Evolutionary conservation across 1,140 invertebrate genomes (phyloP).

Genomic region (Bicyclus anynana): DNA sequence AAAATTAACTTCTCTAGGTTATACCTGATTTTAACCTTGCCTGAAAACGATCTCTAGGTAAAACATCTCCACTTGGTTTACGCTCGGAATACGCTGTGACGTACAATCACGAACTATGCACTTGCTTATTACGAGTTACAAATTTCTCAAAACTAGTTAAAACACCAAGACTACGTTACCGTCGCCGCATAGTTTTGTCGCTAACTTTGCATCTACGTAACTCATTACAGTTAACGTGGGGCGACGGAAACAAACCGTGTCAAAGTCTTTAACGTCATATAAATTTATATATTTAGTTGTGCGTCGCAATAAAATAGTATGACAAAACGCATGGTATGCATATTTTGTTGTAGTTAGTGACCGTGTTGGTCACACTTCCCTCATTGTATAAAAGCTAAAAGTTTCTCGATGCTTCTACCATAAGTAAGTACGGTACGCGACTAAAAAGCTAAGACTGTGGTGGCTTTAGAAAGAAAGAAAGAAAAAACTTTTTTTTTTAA

Average conservation of each 20-base stretch:
- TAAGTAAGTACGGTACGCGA: too few species aligned
- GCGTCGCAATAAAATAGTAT: not conserved
- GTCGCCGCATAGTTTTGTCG: constrained; percentile 22
- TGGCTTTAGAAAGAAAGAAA: too few species aligned
- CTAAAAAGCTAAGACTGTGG: too few species aligned
- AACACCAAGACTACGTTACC: constrained; percentile 12
- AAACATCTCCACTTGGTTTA: too few species aligned
- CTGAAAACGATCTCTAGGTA: too few species aligned
- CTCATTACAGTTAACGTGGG: constrained; percentile 6
- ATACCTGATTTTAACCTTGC: too few species aligned
- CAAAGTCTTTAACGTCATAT: not conserved
- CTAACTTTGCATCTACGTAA: not conserved
- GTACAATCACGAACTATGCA: constrained; percentile 23
- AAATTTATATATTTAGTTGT: not conserved
- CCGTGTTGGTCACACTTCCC: too few species aligned
- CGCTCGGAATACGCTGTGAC: constrained; percentile 7
- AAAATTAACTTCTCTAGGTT: too few species aligned
- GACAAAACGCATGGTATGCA: not conserved
- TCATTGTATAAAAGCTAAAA: too few species aligned
- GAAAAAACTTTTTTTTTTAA: too few species aligned
- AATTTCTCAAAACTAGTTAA: constrained; percentile 43
- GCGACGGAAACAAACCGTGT: not conserved
- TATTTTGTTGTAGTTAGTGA: too few species aligned
- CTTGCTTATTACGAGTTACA: constrained; percentile 35
- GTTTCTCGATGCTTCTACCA: too few species aligned